A percentile compares a stretch with the other conserved stretches of the same genome.
phyloP scores from a whole-genome alignment of 2,888 invertebrate genomes.

The Dasysyrphus tricinctus region DNA sequence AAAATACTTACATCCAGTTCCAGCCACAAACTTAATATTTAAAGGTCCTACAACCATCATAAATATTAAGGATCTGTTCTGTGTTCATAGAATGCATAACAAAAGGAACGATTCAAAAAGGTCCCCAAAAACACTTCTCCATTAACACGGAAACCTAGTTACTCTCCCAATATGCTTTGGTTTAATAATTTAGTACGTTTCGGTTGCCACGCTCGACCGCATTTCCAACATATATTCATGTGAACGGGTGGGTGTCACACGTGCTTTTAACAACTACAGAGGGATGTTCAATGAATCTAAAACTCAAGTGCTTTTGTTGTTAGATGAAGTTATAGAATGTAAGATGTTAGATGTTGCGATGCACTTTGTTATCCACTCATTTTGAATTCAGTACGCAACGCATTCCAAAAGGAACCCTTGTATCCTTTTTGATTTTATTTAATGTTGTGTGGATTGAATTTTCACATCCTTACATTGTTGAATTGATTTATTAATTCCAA shows the following conservation, averaged over 20 bases:
- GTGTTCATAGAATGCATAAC: constrained; percentile 3
- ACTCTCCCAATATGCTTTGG: constrained; percentile 13
- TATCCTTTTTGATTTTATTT: not conserved
- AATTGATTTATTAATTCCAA: not conserved
- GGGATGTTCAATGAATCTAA: constrained; percentile 8
- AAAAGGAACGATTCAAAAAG: constrained; percentile 11
- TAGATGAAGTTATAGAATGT: constrained; percentile 1
- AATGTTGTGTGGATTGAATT: not conserved
- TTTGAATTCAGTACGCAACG: constrained; percentile 10
- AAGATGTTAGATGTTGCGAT: not conserved
- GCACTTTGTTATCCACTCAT: constrained; percentile 13
- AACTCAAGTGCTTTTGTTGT: constrained; percentile 10
- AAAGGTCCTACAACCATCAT: not conserved
- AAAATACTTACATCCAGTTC: not conserved
- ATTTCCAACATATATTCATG: constrained; percentile 2
- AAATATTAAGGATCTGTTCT: constrained; percentile 21
- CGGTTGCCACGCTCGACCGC: constrained; percentile 28
- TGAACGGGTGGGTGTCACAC: constrained; percentile 4
- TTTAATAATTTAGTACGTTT: constrained; percentile 23
- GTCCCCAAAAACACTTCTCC: constrained; percentile 10
- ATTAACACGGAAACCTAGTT: constrained; percentile 28
- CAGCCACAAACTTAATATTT: constrained; percentile 11
- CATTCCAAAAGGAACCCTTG: not conserved
- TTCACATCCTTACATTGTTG: not conserved
- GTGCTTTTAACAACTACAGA: constrained; percentile 5